Evolutionary conservation across 2,113 vertebrate genomes (phyloP), one percentile per base, ranked within the genome.

Genomic region (Halichoeres trimaculatus): DNA sequence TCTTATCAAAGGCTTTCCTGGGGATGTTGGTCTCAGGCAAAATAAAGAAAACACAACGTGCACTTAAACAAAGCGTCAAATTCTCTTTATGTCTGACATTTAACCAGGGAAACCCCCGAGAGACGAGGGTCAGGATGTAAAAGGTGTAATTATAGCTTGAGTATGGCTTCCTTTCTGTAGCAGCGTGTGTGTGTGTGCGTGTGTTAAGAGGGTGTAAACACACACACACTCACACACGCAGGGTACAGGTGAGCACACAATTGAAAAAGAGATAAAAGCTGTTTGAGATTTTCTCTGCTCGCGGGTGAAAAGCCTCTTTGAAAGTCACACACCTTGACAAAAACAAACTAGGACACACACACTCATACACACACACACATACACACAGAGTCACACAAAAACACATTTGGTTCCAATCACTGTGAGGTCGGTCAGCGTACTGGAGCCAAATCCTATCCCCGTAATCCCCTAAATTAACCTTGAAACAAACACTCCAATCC

Each of bases 401-500:
- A 36, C 34, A 65, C 10, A 14, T 38, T n/a, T 20, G 40, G n/a
- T 41, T 23, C 50, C 36, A 62, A 11, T 65, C 57, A 30, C 19
- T 58, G 40, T 50, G 58, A 73, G 61, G 60, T 57, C 55, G 41
- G 10, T 22, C 24, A 22, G 22, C 52, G 13, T 45, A 24, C 51
- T 77, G 22, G 26, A 71, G 65, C 59, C 69, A 80, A 84, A 81
- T 84, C 75, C 66, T 16, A 43, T 79, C 71, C 74, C 34, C 20
- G 10, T 85, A 74, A 80, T 80, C 76, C 47, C 11, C 43, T 55
- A 64, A 83, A 80, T 80, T 69, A 80, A 80, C 61, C 45, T 38
- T 48, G 51, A 66, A 67, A 40, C 64, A 53, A 53, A 50, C 16
- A 20, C 26, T 1, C n/a, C 20, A 73, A 61, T 64, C 53, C 23